Conservation (phyloP, 2,797 vertebrate species). For the Vespertilio murinus region DNA sequence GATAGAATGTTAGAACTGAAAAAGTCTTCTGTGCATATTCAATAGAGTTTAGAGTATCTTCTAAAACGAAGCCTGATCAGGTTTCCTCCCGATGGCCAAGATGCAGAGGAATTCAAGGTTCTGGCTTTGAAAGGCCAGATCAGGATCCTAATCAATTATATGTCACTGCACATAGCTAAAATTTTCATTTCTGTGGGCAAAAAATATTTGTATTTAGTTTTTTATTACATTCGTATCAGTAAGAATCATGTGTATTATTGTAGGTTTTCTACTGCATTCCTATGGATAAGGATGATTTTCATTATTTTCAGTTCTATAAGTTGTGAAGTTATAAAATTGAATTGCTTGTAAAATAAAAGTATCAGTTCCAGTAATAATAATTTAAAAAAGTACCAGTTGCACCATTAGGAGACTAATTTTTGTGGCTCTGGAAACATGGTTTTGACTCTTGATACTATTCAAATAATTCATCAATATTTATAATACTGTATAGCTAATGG, state of each 20-base stretch:
- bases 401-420: neutral
- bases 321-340: neutral
- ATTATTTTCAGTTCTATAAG: neutral
- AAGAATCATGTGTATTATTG: neutral
- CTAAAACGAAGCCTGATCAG: neutral
- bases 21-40: neutral
- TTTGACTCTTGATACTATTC: constrained; percentile 12
- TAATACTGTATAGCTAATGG: neutral
- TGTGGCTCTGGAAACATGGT: neutral
- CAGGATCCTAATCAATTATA: neutral
- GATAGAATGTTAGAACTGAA: neutral
- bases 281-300: neutral
- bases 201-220: neutral
- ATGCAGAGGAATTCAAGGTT: neutral
- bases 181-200: constrained; percentile 33
- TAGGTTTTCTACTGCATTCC: neutral
- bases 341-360: neutral
- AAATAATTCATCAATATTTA: neutral
- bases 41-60: neutral
- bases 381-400: constrained; percentile 1
- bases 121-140: neutral
- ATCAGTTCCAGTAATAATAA: neutral
- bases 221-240: neutral
- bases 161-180: neutral
- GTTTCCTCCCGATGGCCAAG: neutral